Conservation (phyloP, 2,797 vertebrate genomes). For the Oreochromis mossambicus region DNA sequence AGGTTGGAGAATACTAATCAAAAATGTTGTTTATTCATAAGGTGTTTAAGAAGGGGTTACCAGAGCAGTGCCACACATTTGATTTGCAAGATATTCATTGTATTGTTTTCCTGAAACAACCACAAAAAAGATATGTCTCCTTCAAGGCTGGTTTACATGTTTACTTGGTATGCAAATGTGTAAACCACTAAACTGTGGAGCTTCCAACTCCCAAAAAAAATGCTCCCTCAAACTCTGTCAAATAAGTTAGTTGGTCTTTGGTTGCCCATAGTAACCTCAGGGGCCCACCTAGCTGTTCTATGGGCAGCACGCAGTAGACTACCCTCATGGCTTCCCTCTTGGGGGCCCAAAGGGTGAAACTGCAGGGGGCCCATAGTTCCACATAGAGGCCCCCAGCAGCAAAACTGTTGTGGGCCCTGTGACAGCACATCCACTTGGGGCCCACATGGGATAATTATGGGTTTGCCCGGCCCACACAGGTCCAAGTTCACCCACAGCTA, state of each 20-base stretch:
- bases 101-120: background rate
- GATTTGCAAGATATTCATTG: background rate
- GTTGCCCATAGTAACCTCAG: background rate
- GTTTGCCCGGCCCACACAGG: background rate
- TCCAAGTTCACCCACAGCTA: background rate
- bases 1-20: background rate
- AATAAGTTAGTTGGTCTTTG: background rate
- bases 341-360: rapidly evolving
- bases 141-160: background rate
- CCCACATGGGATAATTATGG: background rate
- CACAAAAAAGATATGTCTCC: background rate
- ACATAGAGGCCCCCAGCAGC: background rate
- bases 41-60: background rate
- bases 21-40: background rate
- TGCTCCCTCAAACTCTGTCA: background rate
- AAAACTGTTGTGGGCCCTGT: background rate
- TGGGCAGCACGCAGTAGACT: background rate
- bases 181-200: background rate
- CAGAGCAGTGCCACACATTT: background rate
- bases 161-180: background rate
- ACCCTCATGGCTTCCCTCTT: background rate
- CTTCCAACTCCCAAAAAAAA: background rate
- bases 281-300: background rate
- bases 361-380: background rate
- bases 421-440: background rate